Percentiles rank a stretch among this genome's conserved stretches.
phyloP scores from a whole-genome alignment of 2,113 vertebrate species.

The Mormoops blainvillei region DNA sequence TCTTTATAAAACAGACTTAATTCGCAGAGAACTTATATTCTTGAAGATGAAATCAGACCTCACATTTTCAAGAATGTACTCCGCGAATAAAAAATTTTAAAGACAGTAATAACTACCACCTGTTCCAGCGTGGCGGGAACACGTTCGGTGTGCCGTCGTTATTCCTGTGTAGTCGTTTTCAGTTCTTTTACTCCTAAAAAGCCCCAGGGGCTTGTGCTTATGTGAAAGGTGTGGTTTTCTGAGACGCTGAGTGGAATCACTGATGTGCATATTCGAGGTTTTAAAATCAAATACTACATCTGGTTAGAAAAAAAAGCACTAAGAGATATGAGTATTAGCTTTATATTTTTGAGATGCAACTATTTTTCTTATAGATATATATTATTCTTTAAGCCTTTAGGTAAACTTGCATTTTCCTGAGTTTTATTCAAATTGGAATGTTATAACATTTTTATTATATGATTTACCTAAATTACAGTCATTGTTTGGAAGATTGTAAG shows the following conservation, averaged over 20 bases:
- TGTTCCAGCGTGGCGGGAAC: slow-evolving; percentile 3
- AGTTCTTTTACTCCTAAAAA: slow-evolving; percentile 17
- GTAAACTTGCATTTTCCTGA: neutral
- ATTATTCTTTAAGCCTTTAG: neutral
- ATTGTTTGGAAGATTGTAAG: neutral
- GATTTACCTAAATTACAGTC: neutral
- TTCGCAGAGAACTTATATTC: slow-evolving; percentile 26
- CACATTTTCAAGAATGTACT: slow-evolving; percentile 52
- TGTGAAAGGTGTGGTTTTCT: neutral
- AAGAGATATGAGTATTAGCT: neutral
- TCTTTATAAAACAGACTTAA: slow-evolving; percentile 19
- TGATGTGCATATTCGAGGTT: neutral
- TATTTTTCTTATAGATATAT: neutral
- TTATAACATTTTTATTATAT: neutral
- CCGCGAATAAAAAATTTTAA: slow-evolving; percentile 32
- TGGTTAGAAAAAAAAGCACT: neutral
- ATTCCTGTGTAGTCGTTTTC: neutral
- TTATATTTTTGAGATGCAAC: neutral
- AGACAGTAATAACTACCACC: slow-evolving; percentile 45
- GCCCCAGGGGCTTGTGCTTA: neutral
- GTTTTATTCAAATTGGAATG: neutral
- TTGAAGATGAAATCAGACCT: slow-evolving; percentile 43
- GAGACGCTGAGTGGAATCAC: neutral
- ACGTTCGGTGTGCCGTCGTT: neutral
- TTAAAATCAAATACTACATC: neutral